phyloP scores from a whole-genome alignment of 1,140 invertebrate genomes.

The Dreissena rostriformis region DNA sequence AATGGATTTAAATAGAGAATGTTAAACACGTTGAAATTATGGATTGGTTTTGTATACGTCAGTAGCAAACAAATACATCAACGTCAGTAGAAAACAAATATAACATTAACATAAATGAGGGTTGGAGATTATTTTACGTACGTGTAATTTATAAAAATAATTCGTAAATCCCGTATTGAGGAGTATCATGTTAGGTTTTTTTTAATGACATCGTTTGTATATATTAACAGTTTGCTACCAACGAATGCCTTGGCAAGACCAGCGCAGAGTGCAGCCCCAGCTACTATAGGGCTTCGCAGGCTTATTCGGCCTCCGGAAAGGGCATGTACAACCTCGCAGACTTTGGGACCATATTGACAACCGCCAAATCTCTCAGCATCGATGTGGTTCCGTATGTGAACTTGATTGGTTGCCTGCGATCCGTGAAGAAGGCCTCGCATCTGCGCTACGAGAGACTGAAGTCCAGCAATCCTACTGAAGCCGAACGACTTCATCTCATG shows the following conservation, averaged over 20 bases:
- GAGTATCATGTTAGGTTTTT: neutral
- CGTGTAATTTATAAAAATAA: no score
- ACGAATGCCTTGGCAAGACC: neutral
- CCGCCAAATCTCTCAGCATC: neutral
- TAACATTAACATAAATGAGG: no score
- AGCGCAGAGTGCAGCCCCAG: neutral
- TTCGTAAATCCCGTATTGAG: neutral
- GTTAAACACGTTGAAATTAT: no score
- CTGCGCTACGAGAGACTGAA: neutral
- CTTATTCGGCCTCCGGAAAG: neutral
- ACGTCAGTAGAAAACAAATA: no score
- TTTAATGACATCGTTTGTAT: neutral
- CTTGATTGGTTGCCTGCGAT: neutral
- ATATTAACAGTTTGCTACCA: neutral
- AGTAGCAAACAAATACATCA: no score
- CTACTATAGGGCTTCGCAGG: neutral
- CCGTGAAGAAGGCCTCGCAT: conserved; percentile 1
- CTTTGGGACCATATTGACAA: neutral
- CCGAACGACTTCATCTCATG: neutral
- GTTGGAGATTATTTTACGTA: no score
- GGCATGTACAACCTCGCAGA: neutral
- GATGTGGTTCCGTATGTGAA: neutral
- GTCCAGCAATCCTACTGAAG: neutral
- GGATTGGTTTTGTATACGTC: no score
- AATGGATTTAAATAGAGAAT: no score